These are phyloP conservation scores for Manacus vitellinus DNA, from an alignment of 2,113 vertebrate genomes.

Conservation along the genomic window DNA sequence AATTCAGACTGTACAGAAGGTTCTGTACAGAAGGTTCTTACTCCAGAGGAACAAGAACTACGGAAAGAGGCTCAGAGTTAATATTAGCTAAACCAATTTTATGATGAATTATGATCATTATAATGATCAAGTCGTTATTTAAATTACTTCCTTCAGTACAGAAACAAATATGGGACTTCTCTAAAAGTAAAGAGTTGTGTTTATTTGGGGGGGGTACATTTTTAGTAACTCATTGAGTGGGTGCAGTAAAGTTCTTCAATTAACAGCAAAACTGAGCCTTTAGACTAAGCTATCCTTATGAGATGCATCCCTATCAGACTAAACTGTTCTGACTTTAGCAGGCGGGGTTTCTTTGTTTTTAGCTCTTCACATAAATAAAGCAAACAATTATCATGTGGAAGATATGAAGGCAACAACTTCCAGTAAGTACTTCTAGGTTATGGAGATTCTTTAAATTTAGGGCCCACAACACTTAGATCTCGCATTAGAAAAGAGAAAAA, in stretches of 20 bases:
- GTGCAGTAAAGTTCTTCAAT: background rate
- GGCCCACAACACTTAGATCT: background rate
- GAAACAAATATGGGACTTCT: background rate
- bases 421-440: background rate
- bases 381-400: background rate
- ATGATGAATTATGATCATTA: background rate
- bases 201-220: background rate
- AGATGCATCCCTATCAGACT: conserved; percentile 13
- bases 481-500: background rate
- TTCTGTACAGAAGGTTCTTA: background rate
- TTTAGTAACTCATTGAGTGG: background rate
- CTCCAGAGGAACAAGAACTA: background rate
- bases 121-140: background rate
- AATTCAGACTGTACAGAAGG: background rate
- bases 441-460: background rate
- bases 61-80: background rate
- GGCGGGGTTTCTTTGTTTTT: background rate
- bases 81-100: background rate
- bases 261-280: background rate
- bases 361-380: background rate
- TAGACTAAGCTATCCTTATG: background rate
- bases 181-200: background rate
- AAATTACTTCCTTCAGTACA: background rate
- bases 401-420: background rate
- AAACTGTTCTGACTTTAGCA: conserved; percentile 22